Evolutionary conservation across 2,797 vertebrate species (phyloP), one percentile per base, ranked within the genome.

Genomic region (Calcarius lapponicus): DNA sequence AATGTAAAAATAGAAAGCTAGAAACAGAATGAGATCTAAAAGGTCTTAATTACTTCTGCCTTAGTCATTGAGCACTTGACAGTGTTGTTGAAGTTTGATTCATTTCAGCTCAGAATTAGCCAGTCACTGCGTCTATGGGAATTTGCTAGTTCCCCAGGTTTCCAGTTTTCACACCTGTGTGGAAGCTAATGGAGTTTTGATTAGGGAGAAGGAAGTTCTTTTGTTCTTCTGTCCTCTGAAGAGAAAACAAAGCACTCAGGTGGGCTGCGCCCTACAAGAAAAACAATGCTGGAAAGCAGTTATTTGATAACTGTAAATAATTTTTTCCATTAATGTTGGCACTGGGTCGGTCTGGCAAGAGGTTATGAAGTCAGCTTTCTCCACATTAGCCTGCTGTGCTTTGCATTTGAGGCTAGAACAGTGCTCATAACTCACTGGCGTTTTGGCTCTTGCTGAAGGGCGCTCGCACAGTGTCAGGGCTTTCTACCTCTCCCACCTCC

Each of bases 121-220:
- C 40, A 66, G 29, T 7, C 0, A 0, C 31, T n/a, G 17, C 8
- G 19, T 42, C 22, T 13, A 4, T 69, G n/a, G 24, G 11, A 80
- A 75, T 79, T 65, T 80, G 8, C 26, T 51, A 34, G 25, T 40
- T 21, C 3, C 15, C 11, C 32, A 15, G 10, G 20, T 38, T 92
- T 88, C 54, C 42, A 61, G 32, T 65, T 92, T 92, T 82, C 40
- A 72, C 50, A 82, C 34, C 29, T 85, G 10, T 72, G 17, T 48
- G 48, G 67, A 87, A 82, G 45, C 3, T 80, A 80, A 51, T 45
- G 26, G 6, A 60, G 11, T 10, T 72, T 78, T 54, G 38, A 50
- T 70, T 13, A 17, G 9, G 9, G 14, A 40, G 25, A 40, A 61
- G 13, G 25, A 67, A 32, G 2, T 75, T 14, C 20, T 60, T 93